A percentile compares a stretch with the other conserved stretches of the same genome.
Evolutionary conservation across 2,113 vertebrate genomes (phyloP).

Genomic region (Melozone crissalis): DNA sequence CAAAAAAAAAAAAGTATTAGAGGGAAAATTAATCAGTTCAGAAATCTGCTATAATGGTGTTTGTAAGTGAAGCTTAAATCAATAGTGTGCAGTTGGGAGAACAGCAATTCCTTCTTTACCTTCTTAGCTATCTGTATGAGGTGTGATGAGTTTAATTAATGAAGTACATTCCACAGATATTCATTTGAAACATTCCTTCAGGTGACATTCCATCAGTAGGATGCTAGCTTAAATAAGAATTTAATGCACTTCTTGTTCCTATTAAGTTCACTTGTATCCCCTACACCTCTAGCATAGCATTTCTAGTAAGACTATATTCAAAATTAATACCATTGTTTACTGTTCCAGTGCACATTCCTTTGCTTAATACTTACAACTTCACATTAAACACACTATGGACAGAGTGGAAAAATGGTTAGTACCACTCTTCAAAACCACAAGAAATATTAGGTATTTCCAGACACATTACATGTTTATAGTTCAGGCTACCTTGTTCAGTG

Average conservation of each 20-base stretch:
- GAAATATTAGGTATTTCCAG: neutral
- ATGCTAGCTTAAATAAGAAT: constrained; percentile 7
- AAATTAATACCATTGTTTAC: neutral
- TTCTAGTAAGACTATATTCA: neutral
- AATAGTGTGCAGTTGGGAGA: neutral
- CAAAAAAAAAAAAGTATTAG: neutral
- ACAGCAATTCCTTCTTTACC: neutral
- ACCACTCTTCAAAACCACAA: neutral
- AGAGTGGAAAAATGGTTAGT: neutral
- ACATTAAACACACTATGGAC: neutral
- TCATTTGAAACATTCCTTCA: constrained; percentile 14
- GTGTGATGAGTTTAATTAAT: constrained; percentile 14
- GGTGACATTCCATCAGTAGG: neutral
- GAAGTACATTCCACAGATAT: neutral
- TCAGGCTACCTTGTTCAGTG: neutral
- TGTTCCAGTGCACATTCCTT: neutral
- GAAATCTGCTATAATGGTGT: neutral
- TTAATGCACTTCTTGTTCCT: neutral
- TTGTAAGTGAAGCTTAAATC: constrained; percentile 13
- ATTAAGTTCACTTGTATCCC: neutral
- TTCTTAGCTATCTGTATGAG: neutral
- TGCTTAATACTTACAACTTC: neutral
- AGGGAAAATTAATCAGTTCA: neutral
- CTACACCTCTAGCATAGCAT: neutral
- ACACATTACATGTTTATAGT: neutral